phyloP scores from a whole-genome alignment of 2,888 invertebrate species.

The Drosophila limbata region DNA sequence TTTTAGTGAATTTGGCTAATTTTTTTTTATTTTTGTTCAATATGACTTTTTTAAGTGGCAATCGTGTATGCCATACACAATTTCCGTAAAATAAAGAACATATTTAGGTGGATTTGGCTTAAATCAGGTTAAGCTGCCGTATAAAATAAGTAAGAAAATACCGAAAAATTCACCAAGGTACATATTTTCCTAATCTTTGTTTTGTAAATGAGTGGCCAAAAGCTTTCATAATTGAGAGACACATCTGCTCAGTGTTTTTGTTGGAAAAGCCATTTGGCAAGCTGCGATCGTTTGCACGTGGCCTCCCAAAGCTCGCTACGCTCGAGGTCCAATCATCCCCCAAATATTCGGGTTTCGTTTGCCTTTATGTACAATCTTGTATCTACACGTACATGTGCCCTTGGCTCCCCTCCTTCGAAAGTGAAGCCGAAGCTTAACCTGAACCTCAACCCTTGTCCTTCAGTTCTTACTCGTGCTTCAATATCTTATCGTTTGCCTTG shows the following conservation, averaged over 20 bases:
- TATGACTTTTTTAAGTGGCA: too few relatives aligned
- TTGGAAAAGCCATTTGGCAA: constrained; percentile 39
- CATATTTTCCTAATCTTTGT: constrained; percentile 30
- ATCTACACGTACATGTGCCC: not conserved
- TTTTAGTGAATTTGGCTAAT: too few relatives aligned
- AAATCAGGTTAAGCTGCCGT: not conserved
- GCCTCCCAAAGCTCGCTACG: constrained; percentile 25
- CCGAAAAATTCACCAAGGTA: not conserved
- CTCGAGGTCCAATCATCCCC: constrained; percentile 56
- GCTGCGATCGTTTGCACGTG: constrained; percentile 24
- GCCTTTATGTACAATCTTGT: not conserved
- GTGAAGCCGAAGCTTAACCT: constrained; percentile 47
- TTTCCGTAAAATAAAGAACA: too few relatives aligned
- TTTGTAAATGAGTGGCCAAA: constrained; percentile 5
- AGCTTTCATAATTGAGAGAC: constrained; percentile 7
- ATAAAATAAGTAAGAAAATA: not conserved
- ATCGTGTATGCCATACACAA: too few relatives aligned
- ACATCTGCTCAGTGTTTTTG: not conserved
- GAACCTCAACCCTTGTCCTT: constrained; percentile 74
- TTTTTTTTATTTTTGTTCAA: too few relatives aligned
- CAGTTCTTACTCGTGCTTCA: constrained; percentile 37
- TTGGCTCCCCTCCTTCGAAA: constrained; percentile 23
- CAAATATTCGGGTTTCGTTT: constrained; percentile 36
- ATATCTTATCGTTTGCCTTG: constrained; percentile 37
- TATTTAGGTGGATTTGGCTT: too few relatives aligned